phyloP scores from a whole-genome alignment of 2,797 vertebrate species.

The Hydrophis major region DNA sequence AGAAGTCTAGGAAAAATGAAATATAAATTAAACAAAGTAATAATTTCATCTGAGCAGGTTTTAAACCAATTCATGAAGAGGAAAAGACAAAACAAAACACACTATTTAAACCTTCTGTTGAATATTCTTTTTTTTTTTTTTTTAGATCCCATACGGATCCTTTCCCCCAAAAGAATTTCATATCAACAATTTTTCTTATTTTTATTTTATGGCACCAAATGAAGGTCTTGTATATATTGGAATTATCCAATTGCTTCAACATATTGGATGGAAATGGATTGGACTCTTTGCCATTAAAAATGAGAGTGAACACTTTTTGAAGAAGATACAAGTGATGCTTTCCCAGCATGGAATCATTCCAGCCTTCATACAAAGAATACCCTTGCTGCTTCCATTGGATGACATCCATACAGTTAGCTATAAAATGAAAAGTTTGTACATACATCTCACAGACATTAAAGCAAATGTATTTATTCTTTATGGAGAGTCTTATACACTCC shows the following conservation, averaged over 20 bases:
- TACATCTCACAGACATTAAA: not conserved
- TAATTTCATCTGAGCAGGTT: not conserved
- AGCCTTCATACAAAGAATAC: not conserved
- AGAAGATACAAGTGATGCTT: not conserved
- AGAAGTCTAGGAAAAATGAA: too few species aligned
- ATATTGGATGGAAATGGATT: conserved; percentile 4
- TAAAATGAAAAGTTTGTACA: not conserved
- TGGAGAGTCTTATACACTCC: not conserved
- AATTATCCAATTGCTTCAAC: not conserved
- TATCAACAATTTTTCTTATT: not conserved
- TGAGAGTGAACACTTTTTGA: not conserved
- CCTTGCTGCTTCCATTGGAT: not conserved
- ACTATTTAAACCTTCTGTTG: not conserved
- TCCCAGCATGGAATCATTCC: not conserved
- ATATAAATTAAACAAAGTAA: too few species aligned
- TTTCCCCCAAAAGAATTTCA: not conserved
- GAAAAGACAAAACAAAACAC: not conserved
- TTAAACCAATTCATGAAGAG: not conserved
- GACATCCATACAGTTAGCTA: not conserved
- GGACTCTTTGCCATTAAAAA: not conserved
- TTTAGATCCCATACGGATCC: not conserved
- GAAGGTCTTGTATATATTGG: not conserved
- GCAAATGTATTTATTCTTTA: not conserved
- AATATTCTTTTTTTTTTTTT: not conserved
- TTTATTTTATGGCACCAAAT: not conserved